Percentiles rank a stretch among this genome's conserved stretches.
Evolutionary conservation across 2,113 vertebrate genomes (phyloP).

Genomic region (Australoheros scitulus): DNA sequence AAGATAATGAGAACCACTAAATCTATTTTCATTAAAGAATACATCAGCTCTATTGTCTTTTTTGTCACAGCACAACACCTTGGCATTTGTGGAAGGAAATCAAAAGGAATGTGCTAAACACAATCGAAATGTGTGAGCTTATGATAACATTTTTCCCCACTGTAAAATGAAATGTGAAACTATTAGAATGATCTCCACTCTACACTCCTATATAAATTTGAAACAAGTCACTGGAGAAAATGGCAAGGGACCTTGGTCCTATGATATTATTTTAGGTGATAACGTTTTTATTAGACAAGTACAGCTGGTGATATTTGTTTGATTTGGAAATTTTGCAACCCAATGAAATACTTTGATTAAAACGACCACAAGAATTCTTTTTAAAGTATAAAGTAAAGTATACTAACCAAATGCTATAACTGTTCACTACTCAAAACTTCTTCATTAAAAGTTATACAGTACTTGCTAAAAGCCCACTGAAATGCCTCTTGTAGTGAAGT

Average conservation of each 20-base stretch:
- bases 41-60: neutral
- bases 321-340: neutral
- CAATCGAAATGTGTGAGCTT: constrained; percentile 18
- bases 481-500: neutral
- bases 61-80: neutral
- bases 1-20: neutral
- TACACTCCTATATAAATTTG: constrained; percentile 6
- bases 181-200: neutral
- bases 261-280: neutral
- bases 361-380: neutral
- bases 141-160: neutral
- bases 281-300: neutral
- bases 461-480: neutral
- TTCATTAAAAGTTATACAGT: neutral
- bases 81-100: neutral
- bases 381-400: neutral
- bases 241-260: neutral
- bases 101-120: constrained; percentile 8
- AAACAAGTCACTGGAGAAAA: constrained; percentile 22
- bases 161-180: constrained; percentile 21
- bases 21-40: neutral
- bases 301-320: neutral
- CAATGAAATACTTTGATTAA: neutral
- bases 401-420: neutral
- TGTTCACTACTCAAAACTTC: neutral